Base-by-base conservation (phyloP, 2,888 invertebrate genomes). In the Anorthoa munda region DNA sequence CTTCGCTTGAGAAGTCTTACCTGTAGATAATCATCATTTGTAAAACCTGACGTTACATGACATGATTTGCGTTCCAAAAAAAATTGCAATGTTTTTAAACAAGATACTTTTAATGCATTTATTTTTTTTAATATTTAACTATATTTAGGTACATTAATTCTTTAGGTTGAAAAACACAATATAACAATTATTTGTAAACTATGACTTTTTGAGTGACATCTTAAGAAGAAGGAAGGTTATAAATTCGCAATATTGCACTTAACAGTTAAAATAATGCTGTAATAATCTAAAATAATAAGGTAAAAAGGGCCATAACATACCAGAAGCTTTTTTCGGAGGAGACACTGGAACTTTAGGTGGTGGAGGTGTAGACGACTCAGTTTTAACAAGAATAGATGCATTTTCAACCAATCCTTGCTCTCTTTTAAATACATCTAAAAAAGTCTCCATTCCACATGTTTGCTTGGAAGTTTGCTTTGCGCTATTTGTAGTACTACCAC, bases 361-460 rank as follows among this genome's bases (percentile, higher is more conserved):
- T 31, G 77, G 79, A 15, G 80, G 69, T 51, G 81, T 73, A 59
- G 77, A 50, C 2, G 91, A 85, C 78, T 96, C 95, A 81, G 88
- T 92, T 91, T 93, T 94, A n/a, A 92, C 86, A 74, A 87, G 83
- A 51, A 89, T 82, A 50, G 84, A 66, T 46, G 82, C 71, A 75
- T 88, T 90, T 67, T 92, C 92, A 74, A 92, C 89, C 69, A 94
- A 86, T 46, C 95, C 94, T 84, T 96, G 96, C 83, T 96, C 96
- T 87, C 96, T 92, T 80, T 96, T 96, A 82, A 95, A 96, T 58
- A 96, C 96, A 94, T 96, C 96, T 80, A 96, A 88, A 90, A 95
- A 96, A 13, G 95, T 96, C 87, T 95, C 95, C 13, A 91, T 76
- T 2, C 87, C 77, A 63, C 75, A 90, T 64, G 88, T 79, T 58